Base-by-base conservation (phyloP, 2,797 vertebrate species). In the Dipus sagitta region DNA sequence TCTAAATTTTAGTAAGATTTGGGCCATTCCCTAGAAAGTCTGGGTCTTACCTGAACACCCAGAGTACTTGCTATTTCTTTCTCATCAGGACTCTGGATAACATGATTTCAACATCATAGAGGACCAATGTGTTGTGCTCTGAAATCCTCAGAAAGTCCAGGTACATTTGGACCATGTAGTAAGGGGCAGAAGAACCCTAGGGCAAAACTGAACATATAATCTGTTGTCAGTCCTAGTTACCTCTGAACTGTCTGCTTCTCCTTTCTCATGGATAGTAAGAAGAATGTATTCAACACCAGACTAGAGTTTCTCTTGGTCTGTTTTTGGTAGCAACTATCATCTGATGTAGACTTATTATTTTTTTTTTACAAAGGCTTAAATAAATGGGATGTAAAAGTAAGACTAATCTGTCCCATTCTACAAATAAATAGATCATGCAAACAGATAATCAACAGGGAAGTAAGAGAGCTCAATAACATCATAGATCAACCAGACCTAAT, bases 311-410 rank as follows among this genome's bases (percentile, higher is more conserved):
- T 20, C 52, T 65, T 71, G 6, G 20, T 68, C 81, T 87, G 1
- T 80, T 58, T 64, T 13, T 72, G n/a, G 26, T 84, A 14, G 18
- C 1, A 2, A 15, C 26, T 75, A 2, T 81, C 72, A 42, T 70
- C 23, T 65, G 54, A 88, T 75, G 76, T 93, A 47, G 70, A 0
- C 26, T 62, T 52, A 23, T 21, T 38, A 24, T 74, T 34, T 92
- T 88, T 64, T n/a, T 92, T 92, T 26, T 18, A 52, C 15, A 91
- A 78, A 9, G 30, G 3, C 70, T 72, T 47, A 88, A 75, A 85
- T 88, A 83, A 90, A 78, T 17, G 21, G 11, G 68, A 2, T 78
- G 11, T 23, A 78, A 83, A 2, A 77, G 21, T 28, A 42, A 20
- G 28, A 62, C 24, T 90, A 67, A 86, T 30, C 24, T 72, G 23